These are phyloP conservation scores for Mallotus villosus DNA, from an alignment of 2,797 vertebrate species.

Conservation along the genomic window DNA sequence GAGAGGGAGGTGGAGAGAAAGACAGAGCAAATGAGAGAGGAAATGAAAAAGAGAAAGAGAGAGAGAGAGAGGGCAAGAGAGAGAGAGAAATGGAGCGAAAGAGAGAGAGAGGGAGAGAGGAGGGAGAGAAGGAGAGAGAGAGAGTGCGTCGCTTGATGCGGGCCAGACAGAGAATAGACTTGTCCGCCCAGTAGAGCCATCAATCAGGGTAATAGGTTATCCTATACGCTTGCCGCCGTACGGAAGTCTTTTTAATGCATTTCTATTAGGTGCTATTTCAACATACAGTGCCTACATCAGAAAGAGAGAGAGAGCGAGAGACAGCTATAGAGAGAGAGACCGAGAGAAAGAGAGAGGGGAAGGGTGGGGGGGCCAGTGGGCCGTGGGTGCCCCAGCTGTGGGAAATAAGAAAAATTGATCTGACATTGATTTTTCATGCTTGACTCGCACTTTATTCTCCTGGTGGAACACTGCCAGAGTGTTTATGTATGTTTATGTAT, in stretches of 20 bases:
- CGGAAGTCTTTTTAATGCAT: constrained; percentile 56
- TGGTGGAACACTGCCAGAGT: constrained; percentile 4
- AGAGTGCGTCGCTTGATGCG: constrained; percentile 25
- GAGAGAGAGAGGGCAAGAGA: constrained; percentile 10
- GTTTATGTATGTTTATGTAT: constrained; percentile 2
- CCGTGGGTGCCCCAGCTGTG: constrained; percentile 39
- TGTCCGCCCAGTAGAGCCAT: constrained; percentile 40
- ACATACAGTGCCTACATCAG: constrained; percentile 43
- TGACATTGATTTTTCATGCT: constrained; percentile 55
- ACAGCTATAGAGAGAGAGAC: not conserved
- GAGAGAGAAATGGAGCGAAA: not conserved
- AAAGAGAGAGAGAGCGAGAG: not conserved
- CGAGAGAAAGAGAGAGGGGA: constrained; percentile 11
- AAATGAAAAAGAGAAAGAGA: not conserved
- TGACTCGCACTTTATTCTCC: constrained; percentile 43
- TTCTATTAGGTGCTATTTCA: constrained; percentile 58
- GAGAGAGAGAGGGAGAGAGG: constrained; percentile 3
- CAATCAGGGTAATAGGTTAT: constrained; percentile 54
- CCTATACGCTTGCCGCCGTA: constrained; percentile 34
- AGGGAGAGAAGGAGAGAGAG: not conserved
- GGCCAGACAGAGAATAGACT: constrained; percentile 45
- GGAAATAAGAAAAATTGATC: constrained; percentile 54
- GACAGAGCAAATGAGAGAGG: not conserved
- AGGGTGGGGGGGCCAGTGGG: constrained; percentile 3
- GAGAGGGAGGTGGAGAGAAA: not conserved